These are phyloP conservation scores for Trichechus manatus DNA, from an alignment of 2,113 vertebrate genomes.

Conservation along the genomic window DNA sequence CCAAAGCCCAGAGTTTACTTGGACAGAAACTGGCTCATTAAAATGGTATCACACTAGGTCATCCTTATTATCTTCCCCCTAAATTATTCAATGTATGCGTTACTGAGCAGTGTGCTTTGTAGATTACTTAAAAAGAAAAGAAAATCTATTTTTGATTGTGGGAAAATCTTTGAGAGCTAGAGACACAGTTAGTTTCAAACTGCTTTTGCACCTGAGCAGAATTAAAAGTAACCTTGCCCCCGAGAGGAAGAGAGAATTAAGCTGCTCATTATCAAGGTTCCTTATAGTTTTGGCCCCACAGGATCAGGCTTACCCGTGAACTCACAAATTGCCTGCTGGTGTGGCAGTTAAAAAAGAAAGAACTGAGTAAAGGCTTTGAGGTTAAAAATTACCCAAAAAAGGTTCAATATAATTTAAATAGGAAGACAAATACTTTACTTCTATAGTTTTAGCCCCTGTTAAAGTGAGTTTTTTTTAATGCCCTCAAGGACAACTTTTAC, in stretches of 20 bases:
- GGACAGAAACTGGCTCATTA: slow-evolving; percentile 70
- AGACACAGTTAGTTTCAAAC: slow-evolving; percentile 69
- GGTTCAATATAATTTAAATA: background rate
- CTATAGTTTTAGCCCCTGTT: background rate
- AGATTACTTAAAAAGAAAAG: slow-evolving; percentile 65
- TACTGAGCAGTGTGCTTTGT: slow-evolving; percentile 62
- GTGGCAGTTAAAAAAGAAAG: slow-evolving; percentile 45
- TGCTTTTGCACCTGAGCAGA: slow-evolving; percentile 65
- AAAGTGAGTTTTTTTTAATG: background rate
- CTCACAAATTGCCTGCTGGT: slow-evolving; percentile 42
- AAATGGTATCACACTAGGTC: slow-evolving; percentile 70
- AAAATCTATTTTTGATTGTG: slow-evolving; percentile 75
- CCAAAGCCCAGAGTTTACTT: background rate
- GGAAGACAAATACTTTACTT: background rate
- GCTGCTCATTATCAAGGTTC: slow-evolving; percentile 44
- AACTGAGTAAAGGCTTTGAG: slow-evolving; percentile 44
- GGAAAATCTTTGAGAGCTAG: slow-evolving; percentile 67
- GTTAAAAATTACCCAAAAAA: slow-evolving; percentile 54
- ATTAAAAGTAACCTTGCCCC: slow-evolving; percentile 48
- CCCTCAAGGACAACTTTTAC: background rate
- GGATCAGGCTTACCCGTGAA: slow-evolving; percentile 29
- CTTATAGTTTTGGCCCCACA: background rate
- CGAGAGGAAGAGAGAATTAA: slow-evolving; percentile 37
- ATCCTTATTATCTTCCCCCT: slow-evolving; percentile 62
- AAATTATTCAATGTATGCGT: slow-evolving; percentile 70